Percentiles rank a stretch among this genome's conserved stretches.
Evolutionary conservation across 2,113 vertebrate species (phyloP).

Genomic region (Microtus richardsoni): DNA sequence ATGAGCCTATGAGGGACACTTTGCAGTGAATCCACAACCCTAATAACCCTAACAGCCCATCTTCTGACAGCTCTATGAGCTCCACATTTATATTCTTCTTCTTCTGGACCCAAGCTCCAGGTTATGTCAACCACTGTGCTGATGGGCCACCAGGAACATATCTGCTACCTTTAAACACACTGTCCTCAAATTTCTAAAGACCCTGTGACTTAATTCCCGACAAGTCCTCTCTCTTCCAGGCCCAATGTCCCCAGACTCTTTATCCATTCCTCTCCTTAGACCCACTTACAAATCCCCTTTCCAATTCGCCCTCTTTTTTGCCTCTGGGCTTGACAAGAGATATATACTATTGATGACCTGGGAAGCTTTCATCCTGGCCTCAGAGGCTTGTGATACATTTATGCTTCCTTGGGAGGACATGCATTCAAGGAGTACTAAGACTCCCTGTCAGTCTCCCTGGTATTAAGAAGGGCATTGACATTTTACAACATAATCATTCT

Average conservation of each 20-base stretch:
- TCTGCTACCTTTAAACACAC: background rate
- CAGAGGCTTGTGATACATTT: slow-evolving; percentile 71
- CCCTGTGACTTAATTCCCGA: background rate
- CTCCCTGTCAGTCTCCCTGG: slow-evolving; percentile 72
- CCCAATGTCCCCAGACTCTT: background rate
- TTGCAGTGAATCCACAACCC: background rate
- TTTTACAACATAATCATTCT: slow-evolving; percentile 62
- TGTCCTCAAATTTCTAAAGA: slow-evolving; percentile 52
- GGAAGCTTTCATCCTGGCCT: slow-evolving; percentile 68
- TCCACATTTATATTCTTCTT: background rate
- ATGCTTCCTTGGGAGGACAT: slow-evolving; percentile 72
- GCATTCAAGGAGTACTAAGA: slow-evolving; percentile 61
- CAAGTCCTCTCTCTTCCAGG: background rate
- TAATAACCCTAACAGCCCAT: background rate
- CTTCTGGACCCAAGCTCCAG: background rate
- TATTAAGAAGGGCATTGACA: slow-evolving; percentile 49
- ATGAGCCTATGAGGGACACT: background rate
- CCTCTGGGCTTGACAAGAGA: slow-evolving; percentile 73
- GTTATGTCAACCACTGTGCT: background rate
- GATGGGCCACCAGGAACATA: slow-evolving; percentile 31
- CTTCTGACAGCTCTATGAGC: background rate
- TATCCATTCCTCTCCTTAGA: background rate
- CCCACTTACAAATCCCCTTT: background rate
- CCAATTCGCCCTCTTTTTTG: slow-evolving; percentile 10
- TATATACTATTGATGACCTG: slow-evolving; percentile 54